phyloP scores from a whole-genome alignment of 2,113 vertebrate species.

The Hypocryptadius cinnamomeus region DNA sequence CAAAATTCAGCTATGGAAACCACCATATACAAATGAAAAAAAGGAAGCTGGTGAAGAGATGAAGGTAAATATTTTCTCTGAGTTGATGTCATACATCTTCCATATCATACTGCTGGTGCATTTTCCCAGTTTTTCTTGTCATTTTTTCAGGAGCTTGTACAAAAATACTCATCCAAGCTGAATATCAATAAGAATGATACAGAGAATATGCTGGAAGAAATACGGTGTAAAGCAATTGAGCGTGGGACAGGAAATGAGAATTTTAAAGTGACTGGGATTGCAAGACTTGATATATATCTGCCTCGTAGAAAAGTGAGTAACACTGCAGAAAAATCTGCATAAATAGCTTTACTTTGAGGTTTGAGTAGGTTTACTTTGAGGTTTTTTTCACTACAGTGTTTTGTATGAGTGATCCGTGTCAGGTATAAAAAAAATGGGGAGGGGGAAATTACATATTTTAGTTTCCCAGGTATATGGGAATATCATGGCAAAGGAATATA shows the following conservation, averaged over 20 bases:
- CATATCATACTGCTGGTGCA: background rate
- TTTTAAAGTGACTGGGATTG: constrained; percentile 80
- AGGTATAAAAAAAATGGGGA: background rate
- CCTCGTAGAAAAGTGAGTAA: constrained; percentile 75
- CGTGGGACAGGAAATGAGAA: constrained; percentile 81
- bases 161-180: constrained; percentile 75
- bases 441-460: background rate
- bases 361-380: background rate
- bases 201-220: constrained; percentile 78
- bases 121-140: background rate
- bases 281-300: constrained; percentile 84
- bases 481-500: background rate
- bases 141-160: constrained; percentile 77
- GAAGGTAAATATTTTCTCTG: constrained; percentile 68
- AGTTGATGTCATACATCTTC: background rate
- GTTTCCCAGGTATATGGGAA: background rate
- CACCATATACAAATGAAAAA: constrained; percentile 79
- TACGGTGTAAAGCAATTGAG: constrained; percentile 79
- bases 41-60: constrained; percentile 71
- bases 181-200: constrained; percentile 68
- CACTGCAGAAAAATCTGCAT: background rate
- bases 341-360: background rate
- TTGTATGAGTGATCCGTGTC: background rate
- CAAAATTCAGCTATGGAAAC: constrained; percentile 87
- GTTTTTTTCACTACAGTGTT: background rate